phyloP scores from a whole-genome alignment of 1,140 invertebrate species.

The Ceratitis capitata region DNA sequence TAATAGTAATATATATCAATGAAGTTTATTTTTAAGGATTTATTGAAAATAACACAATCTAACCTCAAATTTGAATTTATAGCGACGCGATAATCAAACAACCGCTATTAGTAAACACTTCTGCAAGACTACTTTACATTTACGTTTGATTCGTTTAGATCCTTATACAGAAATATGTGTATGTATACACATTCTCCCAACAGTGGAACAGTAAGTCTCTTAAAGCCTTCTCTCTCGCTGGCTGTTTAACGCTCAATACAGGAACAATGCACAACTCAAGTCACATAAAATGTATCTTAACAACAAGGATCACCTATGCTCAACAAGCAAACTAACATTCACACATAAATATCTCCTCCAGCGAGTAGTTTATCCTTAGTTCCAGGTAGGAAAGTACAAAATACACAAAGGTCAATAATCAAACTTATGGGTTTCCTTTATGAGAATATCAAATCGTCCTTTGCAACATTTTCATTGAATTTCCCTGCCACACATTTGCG shows the following conservation, averaged over 20 bases:
- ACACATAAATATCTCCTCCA: neutral
- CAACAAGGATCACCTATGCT: neutral
- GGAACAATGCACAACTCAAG: neutral
- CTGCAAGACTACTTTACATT: neutral
- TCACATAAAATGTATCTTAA: neutral
- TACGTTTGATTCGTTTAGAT: neutral
- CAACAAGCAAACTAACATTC: neutral
- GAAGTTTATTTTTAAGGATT: neutral
- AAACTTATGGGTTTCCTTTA: neutral
- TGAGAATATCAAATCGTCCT: neutral
- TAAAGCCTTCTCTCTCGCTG: neutral
- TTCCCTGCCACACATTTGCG: neutral
- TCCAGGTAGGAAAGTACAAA: neutral
- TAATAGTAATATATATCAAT: too few species aligned
- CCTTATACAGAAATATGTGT: neutral
- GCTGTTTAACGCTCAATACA: neutral
- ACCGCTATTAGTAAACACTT: neutral
- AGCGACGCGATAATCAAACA: neutral
- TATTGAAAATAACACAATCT: neutral
- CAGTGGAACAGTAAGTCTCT: neutral
- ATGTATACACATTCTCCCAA: neutral
- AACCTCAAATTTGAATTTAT: too few species aligned
- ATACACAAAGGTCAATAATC: neutral
- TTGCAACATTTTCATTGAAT: neutral
- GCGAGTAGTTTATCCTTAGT: neutral